phyloP scores from a whole-genome alignment of 1,140 invertebrate species.

The Eumaeus atala region DNA sequence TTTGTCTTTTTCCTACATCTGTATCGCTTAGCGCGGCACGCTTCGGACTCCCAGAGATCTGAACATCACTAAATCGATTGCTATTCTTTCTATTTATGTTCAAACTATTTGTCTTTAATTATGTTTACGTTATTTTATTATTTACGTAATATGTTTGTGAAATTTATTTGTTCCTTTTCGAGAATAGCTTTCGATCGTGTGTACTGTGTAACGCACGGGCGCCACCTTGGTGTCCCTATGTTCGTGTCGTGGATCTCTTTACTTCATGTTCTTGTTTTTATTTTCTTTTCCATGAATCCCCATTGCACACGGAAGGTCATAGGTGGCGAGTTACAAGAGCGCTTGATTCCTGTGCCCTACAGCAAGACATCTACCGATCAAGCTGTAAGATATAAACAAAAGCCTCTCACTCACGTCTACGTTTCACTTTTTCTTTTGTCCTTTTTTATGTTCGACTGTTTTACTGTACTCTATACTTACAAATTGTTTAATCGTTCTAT shows the following conservation, averaged over 20 bases:
- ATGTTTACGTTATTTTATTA: slow-evolving; percentile 17
- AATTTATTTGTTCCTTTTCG: slow-evolving; percentile 7
- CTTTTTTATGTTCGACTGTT: slow-evolving; percentile 43
- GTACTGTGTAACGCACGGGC: slow-evolving; percentile 25
- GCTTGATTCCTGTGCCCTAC: slow-evolving; percentile 98
- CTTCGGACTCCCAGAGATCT: slow-evolving; percentile 50
- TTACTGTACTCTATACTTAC: slow-evolving; percentile 53
- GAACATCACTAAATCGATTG: slow-evolving; percentile 44
- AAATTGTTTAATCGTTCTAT: slow-evolving; percentile 41
- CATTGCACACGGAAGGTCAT: slow-evolving; percentile 90
- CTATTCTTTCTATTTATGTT: slow-evolving; percentile 24
- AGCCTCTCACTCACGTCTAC: slow-evolving; percentile 54
- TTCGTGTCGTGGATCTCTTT: slow-evolving; percentile 54
- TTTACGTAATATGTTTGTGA: background rate
- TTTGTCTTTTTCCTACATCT: slow-evolving; percentile 52
- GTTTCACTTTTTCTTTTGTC: slow-evolving; percentile 48
- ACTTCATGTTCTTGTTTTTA: slow-evolving; percentile 72
- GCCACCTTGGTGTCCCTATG: slow-evolving; percentile 29
- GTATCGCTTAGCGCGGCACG: slow-evolving; percentile 63
- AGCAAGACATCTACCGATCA: slow-evolving; percentile 99
- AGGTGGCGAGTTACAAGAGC: slow-evolving; percentile 99
- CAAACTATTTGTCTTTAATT: slow-evolving; percentile 1
- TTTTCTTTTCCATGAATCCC: slow-evolving; percentile 83
- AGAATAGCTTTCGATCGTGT: slow-evolving; percentile 32
- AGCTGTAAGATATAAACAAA: slow-evolving; percentile 89